These are phyloP conservation scores for Sturnus vulgaris DNA, from an alignment of 2,113 vertebrate species.

Conservation along the genomic window DNA sequence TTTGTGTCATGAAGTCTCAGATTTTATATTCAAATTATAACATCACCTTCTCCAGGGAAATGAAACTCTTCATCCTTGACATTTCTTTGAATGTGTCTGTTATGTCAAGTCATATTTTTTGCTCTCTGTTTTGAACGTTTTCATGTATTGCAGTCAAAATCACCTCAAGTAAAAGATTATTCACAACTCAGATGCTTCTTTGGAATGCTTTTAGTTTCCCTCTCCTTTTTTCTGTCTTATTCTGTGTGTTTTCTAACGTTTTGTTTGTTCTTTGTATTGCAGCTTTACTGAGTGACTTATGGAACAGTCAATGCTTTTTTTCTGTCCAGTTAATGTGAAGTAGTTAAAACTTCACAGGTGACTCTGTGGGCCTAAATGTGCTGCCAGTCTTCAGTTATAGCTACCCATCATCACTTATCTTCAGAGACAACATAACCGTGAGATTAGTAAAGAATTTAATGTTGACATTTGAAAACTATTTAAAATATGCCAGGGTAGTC, in stretches of 20 bases:
- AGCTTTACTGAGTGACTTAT: neutral
- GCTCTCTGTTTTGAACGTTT: neutral
- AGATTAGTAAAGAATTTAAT: neutral
- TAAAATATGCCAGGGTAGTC: neutral
- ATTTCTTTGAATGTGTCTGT: neutral
- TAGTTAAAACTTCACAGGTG: neutral
- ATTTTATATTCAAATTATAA: neutral
- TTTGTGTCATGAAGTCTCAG: neutral
- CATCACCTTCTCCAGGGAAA: neutral
- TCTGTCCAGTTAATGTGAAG: neutral
- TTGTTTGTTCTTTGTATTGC: neutral
- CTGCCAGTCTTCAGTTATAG: neutral
- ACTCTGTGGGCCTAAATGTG: neutral
- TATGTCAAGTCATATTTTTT: neutral
- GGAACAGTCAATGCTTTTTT: neutral
- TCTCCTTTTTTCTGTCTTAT: neutral
- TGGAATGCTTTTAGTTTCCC: neutral
- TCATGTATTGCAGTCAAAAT: neutral
- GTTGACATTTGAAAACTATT: neutral
- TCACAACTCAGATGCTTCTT: neutral
- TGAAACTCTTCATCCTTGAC: neutral
- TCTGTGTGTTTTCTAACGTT: neutral
- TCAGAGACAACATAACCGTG: neutral
- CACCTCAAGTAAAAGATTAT: neutral
- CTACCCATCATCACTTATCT: neutral